phyloP scores from a whole-genome alignment of 2,888 invertebrate species.

The Orthosia incerta region DNA sequence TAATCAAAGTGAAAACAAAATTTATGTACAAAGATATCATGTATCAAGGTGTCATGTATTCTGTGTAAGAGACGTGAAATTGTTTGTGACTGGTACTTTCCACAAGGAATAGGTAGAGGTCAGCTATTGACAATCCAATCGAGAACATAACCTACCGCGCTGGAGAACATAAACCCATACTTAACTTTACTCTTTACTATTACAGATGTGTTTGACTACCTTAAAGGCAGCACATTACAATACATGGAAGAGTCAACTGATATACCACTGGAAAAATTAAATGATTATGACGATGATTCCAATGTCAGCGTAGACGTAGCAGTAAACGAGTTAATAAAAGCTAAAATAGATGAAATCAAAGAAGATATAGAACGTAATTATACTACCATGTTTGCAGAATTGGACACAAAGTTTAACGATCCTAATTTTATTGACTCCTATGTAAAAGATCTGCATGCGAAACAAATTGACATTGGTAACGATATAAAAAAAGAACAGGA shows the following conservation, averaged over 20 bases:
- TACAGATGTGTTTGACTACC: conserved; percentile 15
- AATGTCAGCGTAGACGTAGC: not conserved
- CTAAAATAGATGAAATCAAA: conserved; percentile 56
- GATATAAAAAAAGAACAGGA: conserved; percentile 57
- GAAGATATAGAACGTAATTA: conserved; percentile 39
- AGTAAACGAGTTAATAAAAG: conserved; percentile 63
- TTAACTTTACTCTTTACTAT: not conserved
- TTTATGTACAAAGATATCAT: too few relatives aligned
- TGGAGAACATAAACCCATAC: not conserved
- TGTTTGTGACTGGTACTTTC: not conserved
- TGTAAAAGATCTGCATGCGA: conserved; percentile 58
- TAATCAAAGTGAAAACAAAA: too few relatives aligned
- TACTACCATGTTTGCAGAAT: conserved; percentile 58
- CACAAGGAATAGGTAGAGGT: not conserved
- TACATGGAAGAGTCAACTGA: not conserved
- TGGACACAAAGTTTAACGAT: conserved; percentile 62
- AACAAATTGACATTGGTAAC: conserved; percentile 60
- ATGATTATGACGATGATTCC: not conserved
- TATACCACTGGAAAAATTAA: not conserved
- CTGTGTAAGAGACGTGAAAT: not conserved
- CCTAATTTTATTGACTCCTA: conserved; percentile 45
- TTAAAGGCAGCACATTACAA: not conserved
- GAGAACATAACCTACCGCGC: not conserved
- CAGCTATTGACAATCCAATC: not conserved
- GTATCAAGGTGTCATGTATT: not conserved